Evolutionary conservation across 2,797 vertebrate species (phyloP).

Genomic region (Macropus fuliginosus): DNA sequence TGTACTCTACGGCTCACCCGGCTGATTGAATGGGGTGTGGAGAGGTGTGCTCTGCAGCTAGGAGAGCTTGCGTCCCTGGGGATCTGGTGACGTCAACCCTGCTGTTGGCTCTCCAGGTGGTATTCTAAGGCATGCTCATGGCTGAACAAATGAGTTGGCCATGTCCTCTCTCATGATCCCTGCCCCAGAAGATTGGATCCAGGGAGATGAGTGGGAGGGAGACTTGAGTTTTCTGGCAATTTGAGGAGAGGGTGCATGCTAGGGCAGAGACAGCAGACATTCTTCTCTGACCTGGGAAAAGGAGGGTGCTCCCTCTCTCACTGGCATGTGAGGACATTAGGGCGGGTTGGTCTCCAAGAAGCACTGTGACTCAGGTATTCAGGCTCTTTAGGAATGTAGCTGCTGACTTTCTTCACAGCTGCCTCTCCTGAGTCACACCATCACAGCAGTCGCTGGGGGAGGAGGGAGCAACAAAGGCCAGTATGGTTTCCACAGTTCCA

Average conservation of each 20-base stretch:
- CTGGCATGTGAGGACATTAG: constrained; percentile 17
- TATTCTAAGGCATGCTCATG: background rate
- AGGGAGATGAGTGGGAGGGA: background rate
- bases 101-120: background rate
- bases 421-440: background rate
- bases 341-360: background rate
- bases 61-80: too few relatives aligned
- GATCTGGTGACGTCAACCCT: background rate
- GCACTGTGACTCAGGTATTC: constrained; percentile 22
- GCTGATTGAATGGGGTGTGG: background rate
- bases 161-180: background rate
- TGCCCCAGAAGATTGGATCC: constrained; percentile 9
- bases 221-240: background rate
- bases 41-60: background rate
- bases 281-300: background rate
- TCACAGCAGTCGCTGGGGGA: background rate
- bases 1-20: background rate
- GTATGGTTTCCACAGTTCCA: background rate
- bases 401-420: background rate
- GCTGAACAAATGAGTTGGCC: background rate
- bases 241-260: background rate
- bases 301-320: background rate
- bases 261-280: background rate
- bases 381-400: background rate
- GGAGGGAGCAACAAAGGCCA: background rate